Evolutionary conservation across 2,888 invertebrate species (phyloP).

Genomic region (Pyrrhia umbra): DNA sequence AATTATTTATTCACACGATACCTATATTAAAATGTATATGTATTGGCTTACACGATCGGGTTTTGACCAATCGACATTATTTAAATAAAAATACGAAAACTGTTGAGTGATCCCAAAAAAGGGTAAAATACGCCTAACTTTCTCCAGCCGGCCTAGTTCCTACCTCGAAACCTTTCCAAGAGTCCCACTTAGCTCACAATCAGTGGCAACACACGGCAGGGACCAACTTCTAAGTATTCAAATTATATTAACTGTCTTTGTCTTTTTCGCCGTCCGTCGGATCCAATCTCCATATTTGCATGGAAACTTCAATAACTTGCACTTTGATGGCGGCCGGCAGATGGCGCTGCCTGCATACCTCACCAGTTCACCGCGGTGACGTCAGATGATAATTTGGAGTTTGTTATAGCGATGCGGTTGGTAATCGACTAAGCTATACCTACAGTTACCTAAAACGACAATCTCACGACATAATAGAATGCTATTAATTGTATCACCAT

Average conservation of each 20-base stretch:
- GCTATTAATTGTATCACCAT: no score
- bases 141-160: slow-evolving; percentile 14
- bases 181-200: not conserved
- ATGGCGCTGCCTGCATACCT: slow-evolving; percentile 42
- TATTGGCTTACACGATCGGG: no score
- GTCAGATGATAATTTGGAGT: slow-evolving; percentile 18
- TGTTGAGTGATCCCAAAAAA: not conserved
- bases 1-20: no score
- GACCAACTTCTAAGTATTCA: slow-evolving; percentile 60
- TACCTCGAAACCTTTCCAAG: slow-evolving; percentile 15
- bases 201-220: not conserved
- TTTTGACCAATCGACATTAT: no score
- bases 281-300: slow-evolving; percentile 64
- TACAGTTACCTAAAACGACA: no score
- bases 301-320: slow-evolving; percentile 60
- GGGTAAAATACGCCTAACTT: slow-evolving; percentile 16
- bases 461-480: no score
- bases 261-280: slow-evolving; percentile 54
- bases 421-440: not conserved
- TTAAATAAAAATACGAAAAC: not conserved
- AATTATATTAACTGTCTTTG: slow-evolving; percentile 59
- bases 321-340: slow-evolving; percentile 52
- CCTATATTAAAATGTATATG: no score
- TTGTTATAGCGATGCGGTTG: not conserved
- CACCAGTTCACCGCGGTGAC: slow-evolving; percentile 18